phyloP scores from a whole-genome alignment of 2,888 invertebrate genomes.

The Orthosia gracilis region DNA sequence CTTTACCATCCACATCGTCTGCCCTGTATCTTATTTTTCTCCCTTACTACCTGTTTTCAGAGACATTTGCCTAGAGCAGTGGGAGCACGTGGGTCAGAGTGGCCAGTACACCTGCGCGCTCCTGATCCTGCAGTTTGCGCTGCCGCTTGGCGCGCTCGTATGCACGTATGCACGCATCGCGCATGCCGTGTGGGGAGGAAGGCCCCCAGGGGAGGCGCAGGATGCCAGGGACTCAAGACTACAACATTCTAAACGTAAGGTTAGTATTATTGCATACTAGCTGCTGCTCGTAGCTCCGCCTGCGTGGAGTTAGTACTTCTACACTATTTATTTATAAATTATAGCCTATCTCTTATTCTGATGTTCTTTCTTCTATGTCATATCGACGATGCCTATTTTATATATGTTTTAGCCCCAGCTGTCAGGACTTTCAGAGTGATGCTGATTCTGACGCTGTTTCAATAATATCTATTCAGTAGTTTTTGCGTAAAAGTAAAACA shows the following conservation, averaged over 20 bases:
- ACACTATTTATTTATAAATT: no score
- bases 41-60: constrained; percentile 83
- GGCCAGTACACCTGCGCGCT: constrained; percentile 95
- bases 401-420: no score
- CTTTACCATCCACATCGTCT: not conserved
- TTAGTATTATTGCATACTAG: constrained; percentile 77
- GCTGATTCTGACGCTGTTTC: no score
- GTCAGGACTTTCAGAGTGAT: no score
- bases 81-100: constrained; percentile 92
- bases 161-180: constrained; percentile 97
- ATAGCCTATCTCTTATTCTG: no score
- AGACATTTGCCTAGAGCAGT: constrained; percentile 94
- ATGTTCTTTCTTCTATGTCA: no score
- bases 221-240: constrained; percentile 95
- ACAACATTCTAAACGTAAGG: constrained; percentile 97
- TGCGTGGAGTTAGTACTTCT: no score
- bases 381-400: no score
- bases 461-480: no score
- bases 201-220: constrained; percentile 97
- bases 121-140: constrained; percentile 95
- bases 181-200: constrained; percentile 96
- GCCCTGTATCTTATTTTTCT: not conserved
- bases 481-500: no score
- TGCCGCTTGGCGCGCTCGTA: constrained; percentile 95
- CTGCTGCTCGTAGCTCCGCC: no score